phyloP scores from a whole-genome alignment of 2,888 invertebrate genomes.

The Ashinkailepas kermadecensis region DNA sequence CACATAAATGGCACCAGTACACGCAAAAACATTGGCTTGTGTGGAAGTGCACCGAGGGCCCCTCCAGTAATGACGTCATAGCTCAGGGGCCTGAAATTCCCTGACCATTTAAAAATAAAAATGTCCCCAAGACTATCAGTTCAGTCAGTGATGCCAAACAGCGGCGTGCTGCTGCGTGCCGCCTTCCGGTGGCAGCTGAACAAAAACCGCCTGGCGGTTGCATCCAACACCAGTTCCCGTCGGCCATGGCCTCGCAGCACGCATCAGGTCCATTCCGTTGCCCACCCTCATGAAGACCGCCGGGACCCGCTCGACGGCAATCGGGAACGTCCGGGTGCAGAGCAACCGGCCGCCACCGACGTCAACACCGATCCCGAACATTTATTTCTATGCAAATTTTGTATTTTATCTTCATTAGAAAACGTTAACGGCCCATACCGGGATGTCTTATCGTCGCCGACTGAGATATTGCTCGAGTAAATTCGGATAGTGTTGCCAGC shows the following conservation, averaged over 20 bases:
- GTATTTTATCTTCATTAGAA: constrained; percentile 10
- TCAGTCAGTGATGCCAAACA: too few relatives aligned
- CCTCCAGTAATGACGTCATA: too few relatives aligned
- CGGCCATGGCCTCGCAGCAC: neutral
- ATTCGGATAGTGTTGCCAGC: neutral
- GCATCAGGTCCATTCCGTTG: neutral
- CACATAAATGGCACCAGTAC: too few relatives aligned
- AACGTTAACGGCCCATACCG: constrained; percentile 5
- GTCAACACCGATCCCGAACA: neutral
- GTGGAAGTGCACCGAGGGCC: too few relatives aligned
- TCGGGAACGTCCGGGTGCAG: neutral
- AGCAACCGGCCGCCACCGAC: neutral
- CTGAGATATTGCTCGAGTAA: neutral
- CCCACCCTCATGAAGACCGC: neutral
- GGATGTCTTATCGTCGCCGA: constrained; percentile 8
- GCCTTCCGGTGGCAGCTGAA: too few relatives aligned
- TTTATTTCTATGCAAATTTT: constrained; percentile 12
- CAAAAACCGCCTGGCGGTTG: too few relatives aligned
- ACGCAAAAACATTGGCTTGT: too few relatives aligned
- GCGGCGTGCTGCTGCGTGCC: too few relatives aligned
- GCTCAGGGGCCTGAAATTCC: too few relatives aligned
- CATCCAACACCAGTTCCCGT: too few relatives aligned
- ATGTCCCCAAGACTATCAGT: too few relatives aligned
- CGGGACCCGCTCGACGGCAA: neutral
- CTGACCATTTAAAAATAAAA: too few relatives aligned